phyloP scores from a whole-genome alignment of 2,797 vertebrate genomes.

The Sebastolobus alascanus region DNA sequence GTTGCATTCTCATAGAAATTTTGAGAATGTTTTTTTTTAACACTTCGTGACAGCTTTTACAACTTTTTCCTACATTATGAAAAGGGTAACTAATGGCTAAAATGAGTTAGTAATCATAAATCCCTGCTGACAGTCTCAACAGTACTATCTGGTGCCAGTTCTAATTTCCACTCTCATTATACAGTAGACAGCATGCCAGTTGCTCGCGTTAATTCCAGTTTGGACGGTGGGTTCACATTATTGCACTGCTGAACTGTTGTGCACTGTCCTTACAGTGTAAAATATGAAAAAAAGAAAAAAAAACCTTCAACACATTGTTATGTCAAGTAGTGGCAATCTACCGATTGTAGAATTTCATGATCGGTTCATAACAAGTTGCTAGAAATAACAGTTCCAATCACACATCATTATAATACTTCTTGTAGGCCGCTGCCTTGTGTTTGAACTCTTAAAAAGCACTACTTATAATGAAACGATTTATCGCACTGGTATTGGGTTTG shows the following conservation, averaged over 20 bases:
- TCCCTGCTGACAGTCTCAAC: neutral
- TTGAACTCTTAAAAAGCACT: neutral
- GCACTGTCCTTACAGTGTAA: neutral
- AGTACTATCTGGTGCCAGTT: neutral
- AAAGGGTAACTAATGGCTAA: neutral
- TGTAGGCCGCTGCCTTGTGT: neutral
- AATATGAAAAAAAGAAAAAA: neutral
- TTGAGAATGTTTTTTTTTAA: neutral
- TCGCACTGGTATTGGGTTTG: neutral
- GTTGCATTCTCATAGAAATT: too few species aligned
- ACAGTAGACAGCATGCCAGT: neutral
- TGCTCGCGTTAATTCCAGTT: neutral
- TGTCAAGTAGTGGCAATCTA: neutral
- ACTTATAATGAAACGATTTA: neutral
- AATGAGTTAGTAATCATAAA: neutral
- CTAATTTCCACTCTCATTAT: neutral
- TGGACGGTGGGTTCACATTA: constrained; percentile 1
- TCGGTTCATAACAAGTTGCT: neutral
- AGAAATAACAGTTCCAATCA: neutral
- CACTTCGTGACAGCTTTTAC: neutral
- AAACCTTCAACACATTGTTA: neutral
- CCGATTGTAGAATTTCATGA: neutral
- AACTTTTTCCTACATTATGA: neutral
- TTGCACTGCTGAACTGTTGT: neutral
- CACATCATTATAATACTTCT: neutral